These are phyloP conservation scores for Phenacoccus solenopsis DNA, from an alignment of 1,140 invertebrate genomes.

Conservation along the genomic window DNA sequence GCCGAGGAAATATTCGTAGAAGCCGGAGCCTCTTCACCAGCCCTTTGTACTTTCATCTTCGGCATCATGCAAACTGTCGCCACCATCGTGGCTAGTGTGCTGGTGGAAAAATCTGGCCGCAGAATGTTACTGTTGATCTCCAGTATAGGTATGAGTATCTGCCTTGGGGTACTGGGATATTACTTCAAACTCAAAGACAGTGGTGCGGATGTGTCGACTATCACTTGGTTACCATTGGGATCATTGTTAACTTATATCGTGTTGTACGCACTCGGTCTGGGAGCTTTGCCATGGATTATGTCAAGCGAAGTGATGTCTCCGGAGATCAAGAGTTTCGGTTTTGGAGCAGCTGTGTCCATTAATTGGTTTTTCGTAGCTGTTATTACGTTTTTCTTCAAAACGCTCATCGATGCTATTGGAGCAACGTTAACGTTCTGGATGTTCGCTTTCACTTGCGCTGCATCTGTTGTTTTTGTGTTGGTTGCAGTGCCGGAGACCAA, in stretches of 20 bases:
- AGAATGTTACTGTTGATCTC: constrained; percentile 48
- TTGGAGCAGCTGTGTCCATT: constrained; percentile 56
- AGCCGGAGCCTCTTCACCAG: constrained; percentile 37
- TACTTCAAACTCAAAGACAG: constrained; percentile 45
- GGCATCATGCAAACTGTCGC: constrained; percentile 55
- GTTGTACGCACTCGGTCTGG: constrained; percentile 36
- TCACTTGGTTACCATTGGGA: constrained; percentile 39
- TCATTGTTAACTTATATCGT: constrained; percentile 42
- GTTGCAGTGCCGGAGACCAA: constrained; percentile 81
- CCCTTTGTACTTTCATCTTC: constrained; percentile 50
- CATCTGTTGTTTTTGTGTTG: constrained; percentile 58
- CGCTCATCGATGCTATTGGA: constrained; percentile 31
- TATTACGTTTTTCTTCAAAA: constrained; percentile 59
- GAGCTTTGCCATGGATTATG: constrained; percentile 43
- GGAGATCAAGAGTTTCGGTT: constrained; percentile 51
- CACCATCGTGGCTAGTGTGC: constrained; percentile 47
- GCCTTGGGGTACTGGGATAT: constrained; percentile 45
- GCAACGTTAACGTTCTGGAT: constrained; percentile 63
- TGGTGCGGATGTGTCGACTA: no score
- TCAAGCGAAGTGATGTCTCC: constrained; percentile 46
- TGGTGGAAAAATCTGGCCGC: constrained; percentile 65
- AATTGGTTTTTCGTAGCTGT: constrained; percentile 71
- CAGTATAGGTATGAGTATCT: constrained; percentile 49
- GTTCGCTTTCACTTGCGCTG: constrained; percentile 58
- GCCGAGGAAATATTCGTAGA: constrained; percentile 53